Evolutionary conservation across 1,140 invertebrate species (phyloP), one percentile per base, ranked within the genome.

Genomic region (Charaxes varanes): DNA sequence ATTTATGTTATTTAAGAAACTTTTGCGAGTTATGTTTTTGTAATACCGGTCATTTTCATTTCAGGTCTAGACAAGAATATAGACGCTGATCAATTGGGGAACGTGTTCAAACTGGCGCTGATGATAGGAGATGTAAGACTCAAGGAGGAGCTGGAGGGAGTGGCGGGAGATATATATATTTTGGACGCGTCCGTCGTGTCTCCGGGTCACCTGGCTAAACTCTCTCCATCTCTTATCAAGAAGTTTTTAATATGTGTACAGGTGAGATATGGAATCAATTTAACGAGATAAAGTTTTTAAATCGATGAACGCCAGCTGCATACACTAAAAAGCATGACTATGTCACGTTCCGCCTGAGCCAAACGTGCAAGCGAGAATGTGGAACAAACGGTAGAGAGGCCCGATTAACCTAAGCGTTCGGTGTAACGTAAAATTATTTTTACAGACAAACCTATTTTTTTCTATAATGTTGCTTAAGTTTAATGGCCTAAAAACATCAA

Each of bases 91-190:
- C 59, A 72, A 6, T 28, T 83, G 1, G 63, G 87, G 2, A 90
- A 93, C 24, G 85, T 49, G 2, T 92, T 93, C 88, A 94, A 94
- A 66, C 56, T 93, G 1, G 88, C 90, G 0, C 65, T 94, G 10
- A 94, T 94, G 93, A 90, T 94, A 13, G 93, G 92, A 1, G 93
- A 94, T 49, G 78, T 94, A 3, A 87, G 92, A 27, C 70, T 94
- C 8, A 87, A 86, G 10, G 93, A 93, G 47, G 93, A 94, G 61
- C 67, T 86, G 21, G 85, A 88, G 2, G 92, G 92, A 6, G 92
- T 94, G 4, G 92, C 90, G 1, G 93, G 93, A 0, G 92, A 94
- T 52, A 88, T 94, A 4, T 94, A 92, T 55, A 87, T 94, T 17
- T 62, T 94, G 8, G 93, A 94, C 57, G 92, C 92, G 0, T 85